These are phyloP conservation scores for Prunella strophiata DNA, from an alignment of 2,797 vertebrate species.

Conservation along the genomic window DNA sequence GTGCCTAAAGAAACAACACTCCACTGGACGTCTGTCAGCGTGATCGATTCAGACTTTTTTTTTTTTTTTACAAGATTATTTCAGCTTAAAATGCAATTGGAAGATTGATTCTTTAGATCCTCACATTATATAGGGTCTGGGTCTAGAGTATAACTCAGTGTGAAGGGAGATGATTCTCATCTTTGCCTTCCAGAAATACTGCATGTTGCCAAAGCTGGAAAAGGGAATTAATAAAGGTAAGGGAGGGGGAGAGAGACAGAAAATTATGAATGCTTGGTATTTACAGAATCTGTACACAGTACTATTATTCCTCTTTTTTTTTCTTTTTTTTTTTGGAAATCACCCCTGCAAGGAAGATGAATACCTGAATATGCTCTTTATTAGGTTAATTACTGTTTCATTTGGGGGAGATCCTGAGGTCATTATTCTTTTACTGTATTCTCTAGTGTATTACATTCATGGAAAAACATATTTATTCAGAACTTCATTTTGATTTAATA, in stretches of 20 bases:
- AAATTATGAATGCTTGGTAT: background rate
- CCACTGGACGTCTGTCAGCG: constrained; percentile 15
- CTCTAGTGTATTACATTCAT: constrained; percentile 34
- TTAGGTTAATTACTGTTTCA: constrained; percentile 58
- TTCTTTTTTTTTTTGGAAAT: background rate
- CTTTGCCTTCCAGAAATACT: constrained; percentile 12
- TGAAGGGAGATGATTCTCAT: constrained; percentile 35
- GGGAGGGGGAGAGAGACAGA: background rate
- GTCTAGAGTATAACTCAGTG: constrained; percentile 38
- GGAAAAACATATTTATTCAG: constrained; percentile 64
- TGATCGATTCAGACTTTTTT: constrained; percentile 25
- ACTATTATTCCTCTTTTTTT: background rate
- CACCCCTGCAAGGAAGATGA: background rate
- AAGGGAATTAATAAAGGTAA: constrained; percentile 33
- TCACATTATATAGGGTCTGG: constrained; percentile 33
- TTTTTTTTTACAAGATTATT: background rate
- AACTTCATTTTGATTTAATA: constrained; percentile 72
- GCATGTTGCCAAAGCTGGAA: background rate
- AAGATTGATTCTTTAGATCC: constrained; percentile 62
- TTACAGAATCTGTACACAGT: background rate
- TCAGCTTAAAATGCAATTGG: constrained; percentile 52
- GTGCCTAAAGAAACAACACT: constrained; percentile 39
- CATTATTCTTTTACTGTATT: constrained; percentile 42
- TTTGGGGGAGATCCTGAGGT: background rate
- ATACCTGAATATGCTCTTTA: constrained; percentile 23